Conservation (phyloP, 2,113 vertebrate genomes). For the Smithornis capensis region DNA sequence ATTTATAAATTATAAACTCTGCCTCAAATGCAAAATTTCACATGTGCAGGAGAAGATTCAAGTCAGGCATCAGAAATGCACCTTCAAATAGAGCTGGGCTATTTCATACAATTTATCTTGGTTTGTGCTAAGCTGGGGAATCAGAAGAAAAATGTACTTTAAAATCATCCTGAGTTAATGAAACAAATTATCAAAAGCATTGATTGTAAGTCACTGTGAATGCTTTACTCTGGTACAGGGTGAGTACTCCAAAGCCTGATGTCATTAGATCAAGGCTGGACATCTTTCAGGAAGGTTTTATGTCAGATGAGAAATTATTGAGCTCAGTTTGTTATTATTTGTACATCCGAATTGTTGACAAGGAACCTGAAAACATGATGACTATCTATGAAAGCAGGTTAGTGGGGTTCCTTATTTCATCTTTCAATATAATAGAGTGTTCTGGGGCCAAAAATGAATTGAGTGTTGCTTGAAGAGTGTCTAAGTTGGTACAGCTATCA, state of each 20-base stretch:
- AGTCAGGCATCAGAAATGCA: background rate
- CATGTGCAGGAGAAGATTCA: background rate
- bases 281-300: background rate
- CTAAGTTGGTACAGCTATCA: conserved; percentile 4
- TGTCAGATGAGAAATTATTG: background rate
- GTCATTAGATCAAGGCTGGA: conserved; percentile 14
- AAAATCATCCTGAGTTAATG: background rate
- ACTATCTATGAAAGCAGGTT: background rate
- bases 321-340: background rate
- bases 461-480: conserved; percentile 1
- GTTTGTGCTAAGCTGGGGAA: background rate
- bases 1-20: background rate
- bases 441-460: background rate
- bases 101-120: background rate
- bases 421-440: background rate
- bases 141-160: background rate
- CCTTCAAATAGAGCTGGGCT: background rate
- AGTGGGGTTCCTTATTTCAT: background rate
- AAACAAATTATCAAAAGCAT: background rate
- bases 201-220: background rate
- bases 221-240: background rate
- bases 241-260: background rate
- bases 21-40: background rate
- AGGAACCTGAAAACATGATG: background rate
- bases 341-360: background rate